Evolutionary conservation across 2,888 invertebrate genomes (phyloP).

Genomic region (Synanthedon tipuliformis): DNA sequence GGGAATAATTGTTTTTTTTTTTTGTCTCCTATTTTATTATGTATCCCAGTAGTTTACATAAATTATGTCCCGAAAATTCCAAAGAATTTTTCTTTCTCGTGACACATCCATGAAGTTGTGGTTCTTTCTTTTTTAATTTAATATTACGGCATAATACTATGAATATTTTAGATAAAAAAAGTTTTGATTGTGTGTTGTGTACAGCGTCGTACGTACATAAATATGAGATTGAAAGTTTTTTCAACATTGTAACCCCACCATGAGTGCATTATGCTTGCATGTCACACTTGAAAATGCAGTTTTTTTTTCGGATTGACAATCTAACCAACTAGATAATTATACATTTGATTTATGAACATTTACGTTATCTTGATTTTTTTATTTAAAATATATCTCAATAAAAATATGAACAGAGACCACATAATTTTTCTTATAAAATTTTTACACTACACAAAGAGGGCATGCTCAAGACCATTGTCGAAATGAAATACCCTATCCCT

Average conservation of each 20-base stretch:
- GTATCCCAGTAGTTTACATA: no score
- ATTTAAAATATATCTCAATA: constrained; percentile 8
- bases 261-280: constrained; percentile 47
- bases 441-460: constrained; percentile 48
- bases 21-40: no score
- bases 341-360: neutral
- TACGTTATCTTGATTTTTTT: constrained; percentile 7
- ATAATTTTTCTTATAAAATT: neutral
- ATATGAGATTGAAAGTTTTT: constrained; percentile 14
- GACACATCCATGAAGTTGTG: no score
- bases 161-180: neutral
- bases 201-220: constrained; percentile 48
- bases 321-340: no score
- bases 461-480: constrained; percentile 53
- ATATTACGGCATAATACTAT: neutral
- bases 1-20: no score
- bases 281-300: constrained; percentile 45
- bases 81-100: no score
- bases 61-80: no score
- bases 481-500: constrained; percentile 27
- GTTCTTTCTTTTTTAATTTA: no score
- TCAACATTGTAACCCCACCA: constrained; percentile 31
- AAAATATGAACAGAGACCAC: constrained; percentile 5
- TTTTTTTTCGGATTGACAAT: constrained; percentile 16
- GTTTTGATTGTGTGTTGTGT: constrained; percentile 12